phyloP scores from a whole-genome alignment of 2,888 invertebrate genomes.

The Lampropteryx suffumata region DNA sequence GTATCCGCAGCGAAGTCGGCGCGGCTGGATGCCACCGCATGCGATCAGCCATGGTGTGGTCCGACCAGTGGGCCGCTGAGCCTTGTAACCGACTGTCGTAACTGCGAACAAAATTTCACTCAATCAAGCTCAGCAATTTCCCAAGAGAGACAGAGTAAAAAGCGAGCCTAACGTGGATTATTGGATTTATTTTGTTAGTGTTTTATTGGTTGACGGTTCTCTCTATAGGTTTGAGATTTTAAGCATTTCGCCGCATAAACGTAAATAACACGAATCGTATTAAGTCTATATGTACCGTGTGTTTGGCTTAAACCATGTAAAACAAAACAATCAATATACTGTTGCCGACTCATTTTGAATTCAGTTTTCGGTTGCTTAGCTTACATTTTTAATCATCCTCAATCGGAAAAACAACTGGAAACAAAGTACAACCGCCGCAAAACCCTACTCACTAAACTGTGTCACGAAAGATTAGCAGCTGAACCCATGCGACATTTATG shows the following conservation, averaged over 20 bases:
- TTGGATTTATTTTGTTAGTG: not conserved
- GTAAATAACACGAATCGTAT: too few relatives aligned
- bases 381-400: not conserved
- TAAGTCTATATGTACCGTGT: too few relatives aligned
- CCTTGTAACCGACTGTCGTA: slow-evolving; percentile 85
- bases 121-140: not conserved
- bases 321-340: too few relatives aligned
- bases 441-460: slow-evolving; percentile 12
- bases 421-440: not conserved
- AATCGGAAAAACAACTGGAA: not conserved
- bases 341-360: too few relatives aligned
- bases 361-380: not conserved
- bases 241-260: too few relatives aligned
- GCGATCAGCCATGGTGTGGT: slow-evolving; percentile 84
- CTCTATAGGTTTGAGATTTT: not conserved
- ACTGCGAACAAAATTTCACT: slow-evolving; percentile 66
- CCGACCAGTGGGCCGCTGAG: slow-evolving; percentile 87
- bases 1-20: slow-evolving; percentile 86
- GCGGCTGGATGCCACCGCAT: slow-evolving; percentile 86
- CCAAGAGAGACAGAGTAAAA: not conserved
- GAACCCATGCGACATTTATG: slow-evolving; percentile 12
- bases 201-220: not conserved
- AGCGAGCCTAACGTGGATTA: not conserved
- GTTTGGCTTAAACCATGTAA: too few relatives aligned
- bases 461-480: slow-evolving; percentile 20